phyloP scores from a whole-genome alignment of 2,797 vertebrate genomes.

The Synanceia verrucosa region DNA sequence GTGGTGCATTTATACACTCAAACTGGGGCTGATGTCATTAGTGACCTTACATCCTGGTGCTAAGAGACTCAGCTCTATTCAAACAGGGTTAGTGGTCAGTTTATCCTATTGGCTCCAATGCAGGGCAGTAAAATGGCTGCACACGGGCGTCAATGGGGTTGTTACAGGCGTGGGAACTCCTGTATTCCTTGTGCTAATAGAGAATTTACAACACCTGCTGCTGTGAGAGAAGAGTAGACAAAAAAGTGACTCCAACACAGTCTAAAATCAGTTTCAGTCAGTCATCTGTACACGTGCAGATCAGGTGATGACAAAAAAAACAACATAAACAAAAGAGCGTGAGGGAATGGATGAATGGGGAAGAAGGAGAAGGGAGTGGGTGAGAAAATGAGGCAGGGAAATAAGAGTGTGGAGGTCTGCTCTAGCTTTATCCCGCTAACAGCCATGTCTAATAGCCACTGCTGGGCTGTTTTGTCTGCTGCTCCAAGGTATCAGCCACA shows the following conservation, averaged over 20 bases:
- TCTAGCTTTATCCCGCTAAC: constrained; percentile 89
- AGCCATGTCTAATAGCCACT: constrained; percentile 92
- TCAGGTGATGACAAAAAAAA: background rate
- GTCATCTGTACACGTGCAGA: background rate
- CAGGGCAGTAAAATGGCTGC: constrained; percentile 53
- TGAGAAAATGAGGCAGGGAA: background rate
- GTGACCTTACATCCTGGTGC: constrained; percentile 59
- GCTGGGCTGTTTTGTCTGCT: constrained; percentile 86
- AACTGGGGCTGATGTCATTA: constrained; percentile 57
- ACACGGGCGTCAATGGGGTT: constrained; percentile 28
- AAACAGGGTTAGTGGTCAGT: constrained; percentile 57
- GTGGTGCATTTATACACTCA: constrained; percentile 36
- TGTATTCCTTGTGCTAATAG: constrained; percentile 11
- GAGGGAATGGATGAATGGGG: background rate
- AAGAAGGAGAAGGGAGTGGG: background rate
- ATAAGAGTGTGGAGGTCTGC: constrained; percentile 76
- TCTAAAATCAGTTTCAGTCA: background rate
- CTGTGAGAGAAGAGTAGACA: background rate
- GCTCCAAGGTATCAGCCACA: constrained; percentile 88
- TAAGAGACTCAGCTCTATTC: constrained; percentile 66
- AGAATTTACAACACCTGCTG: constrained; percentile 13
- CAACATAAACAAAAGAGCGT: background rate
- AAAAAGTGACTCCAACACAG: too few relatives aligned
- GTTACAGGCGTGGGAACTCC: constrained; percentile 62
- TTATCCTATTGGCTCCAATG: constrained; percentile 37